Evolutionary conservation across 2,797 vertebrate genomes (phyloP), one percentile per base, ranked within the genome.

Genomic region (Urophycis tenuis): DNA sequence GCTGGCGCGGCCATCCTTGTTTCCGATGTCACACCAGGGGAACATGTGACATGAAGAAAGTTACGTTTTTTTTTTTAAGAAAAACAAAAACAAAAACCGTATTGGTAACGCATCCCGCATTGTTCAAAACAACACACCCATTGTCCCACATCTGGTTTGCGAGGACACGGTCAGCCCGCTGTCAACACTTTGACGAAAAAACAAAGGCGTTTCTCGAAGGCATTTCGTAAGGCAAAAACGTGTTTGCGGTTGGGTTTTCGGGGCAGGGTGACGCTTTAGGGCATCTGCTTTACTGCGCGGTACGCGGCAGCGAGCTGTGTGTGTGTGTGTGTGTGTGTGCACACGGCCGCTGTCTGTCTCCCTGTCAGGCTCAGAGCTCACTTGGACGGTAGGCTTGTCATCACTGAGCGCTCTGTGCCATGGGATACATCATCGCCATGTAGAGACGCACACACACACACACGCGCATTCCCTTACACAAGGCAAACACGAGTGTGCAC

Each of bases 391-490:
- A 85, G 71, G 78, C 30, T 70, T 87, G 81, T 87, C 89, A 91
- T 92, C 89, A 90, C 74, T 80, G 83, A 73, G 77, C 22, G 60
- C 74, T 93, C 88, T 88, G 87, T 80, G 91, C 91, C 88, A 91
- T 91, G 90, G 91, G 86, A 87, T 88, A 89, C 87, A 91, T 91
- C 90, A 91, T 83, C 41, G 88, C 89, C 89, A 72, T 72, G 71
- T 45, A 78, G 84, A 84, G 80, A 81, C 78, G 72, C 85, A 82
- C 77, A 80, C 72, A 76, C 71, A 81, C 78, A 71, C 85, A 82
- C 77, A 80, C 72, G 75, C 71, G 41, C 25, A 78, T n/a, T 32
- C 17, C 49, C 45, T 29, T 17, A 45, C 60, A 79, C 67, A 30
- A 15, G 2, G 4, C n/a, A 25, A 1, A 32, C 33, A 67, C 35